phyloP scores from a whole-genome alignment of 2,888 invertebrate species.

The Cheilosia soror region DNA sequence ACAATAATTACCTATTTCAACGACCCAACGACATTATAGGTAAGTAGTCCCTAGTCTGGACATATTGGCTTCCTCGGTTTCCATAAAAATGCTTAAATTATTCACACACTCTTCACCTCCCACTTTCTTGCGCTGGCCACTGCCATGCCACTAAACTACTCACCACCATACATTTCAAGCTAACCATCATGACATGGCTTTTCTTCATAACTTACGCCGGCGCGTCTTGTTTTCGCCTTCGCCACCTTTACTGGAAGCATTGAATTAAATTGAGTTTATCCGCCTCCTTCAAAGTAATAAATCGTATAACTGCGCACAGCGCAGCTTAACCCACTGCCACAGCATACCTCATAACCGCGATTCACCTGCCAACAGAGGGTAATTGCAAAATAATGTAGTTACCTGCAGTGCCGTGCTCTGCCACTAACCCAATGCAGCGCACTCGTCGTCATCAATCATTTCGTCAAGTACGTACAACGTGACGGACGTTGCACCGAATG shows the following conservation, averaged over 20 bases:
- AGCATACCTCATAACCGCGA: constrained; percentile 21
- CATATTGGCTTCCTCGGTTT: too few species aligned
- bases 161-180: background rate
- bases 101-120: too few species aligned
- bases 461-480: constrained; percentile 59
- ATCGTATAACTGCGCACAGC: constrained; percentile 35
- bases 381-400: constrained; percentile 68
- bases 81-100: too few species aligned
- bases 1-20: too few species aligned
- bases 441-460: constrained; percentile 68
- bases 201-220: constrained; percentile 26
- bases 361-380: constrained; percentile 64
- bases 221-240: constrained; percentile 12
- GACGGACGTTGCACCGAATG: constrained; percentile 37
- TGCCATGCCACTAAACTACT: background rate
- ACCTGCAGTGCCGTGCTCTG: constrained; percentile 1
- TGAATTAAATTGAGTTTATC: constrained; percentile 48
- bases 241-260: constrained; percentile 17
- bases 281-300: constrained; percentile 37
- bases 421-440: constrained; percentile 11
- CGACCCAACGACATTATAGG: too few species aligned
- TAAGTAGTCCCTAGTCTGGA: too few species aligned
- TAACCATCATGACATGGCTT: background rate
- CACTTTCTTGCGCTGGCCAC: background rate
- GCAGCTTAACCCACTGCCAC: constrained; percentile 22